Evolutionary conservation across 2,797 vertebrate genomes (phyloP).

Genomic region (Melanotaenia pygmaea): DNA sequence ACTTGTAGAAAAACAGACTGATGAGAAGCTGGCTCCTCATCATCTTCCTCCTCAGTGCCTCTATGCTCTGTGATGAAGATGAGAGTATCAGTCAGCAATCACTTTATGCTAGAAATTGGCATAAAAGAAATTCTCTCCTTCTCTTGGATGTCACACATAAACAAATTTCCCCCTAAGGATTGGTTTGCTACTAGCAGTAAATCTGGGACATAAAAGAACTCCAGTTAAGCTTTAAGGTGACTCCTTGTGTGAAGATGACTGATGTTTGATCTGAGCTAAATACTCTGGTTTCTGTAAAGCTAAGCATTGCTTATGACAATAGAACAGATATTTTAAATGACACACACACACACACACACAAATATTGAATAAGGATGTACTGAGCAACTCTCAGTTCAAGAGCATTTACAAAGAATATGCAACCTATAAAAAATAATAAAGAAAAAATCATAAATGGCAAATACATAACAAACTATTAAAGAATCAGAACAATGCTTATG

Average conservation of each 20-base stretch:
- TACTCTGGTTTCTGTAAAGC: not conserved
- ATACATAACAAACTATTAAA: not conserved
- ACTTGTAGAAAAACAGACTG: conserved; percentile 23
- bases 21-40: conserved; percentile 45
- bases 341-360: not conserved
- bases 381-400: not conserved
- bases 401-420: not conserved
- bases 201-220: conserved; percentile 13
- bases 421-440: not conserved
- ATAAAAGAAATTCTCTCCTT: conserved; percentile 43
- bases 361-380: not conserved
- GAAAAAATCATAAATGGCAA: not conserved
- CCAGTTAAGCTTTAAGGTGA: conserved; percentile 15
- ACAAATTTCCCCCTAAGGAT: conserved; percentile 17
- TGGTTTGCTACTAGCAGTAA: conserved; percentile 9
- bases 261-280: not conserved
- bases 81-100: conserved; percentile 35
- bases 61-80: conserved; percentile 44
- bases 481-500: not conserved
- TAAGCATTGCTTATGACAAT: not conserved
- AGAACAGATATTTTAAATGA: not conserved
- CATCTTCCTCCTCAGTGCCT: conserved; percentile 26
- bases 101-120: conserved; percentile 29
- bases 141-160: conserved; percentile 28
- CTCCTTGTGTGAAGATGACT: conserved; percentile 6